phyloP scores from a whole-genome alignment of 2,113 vertebrate genomes.

The Xenus cinereus region DNA sequence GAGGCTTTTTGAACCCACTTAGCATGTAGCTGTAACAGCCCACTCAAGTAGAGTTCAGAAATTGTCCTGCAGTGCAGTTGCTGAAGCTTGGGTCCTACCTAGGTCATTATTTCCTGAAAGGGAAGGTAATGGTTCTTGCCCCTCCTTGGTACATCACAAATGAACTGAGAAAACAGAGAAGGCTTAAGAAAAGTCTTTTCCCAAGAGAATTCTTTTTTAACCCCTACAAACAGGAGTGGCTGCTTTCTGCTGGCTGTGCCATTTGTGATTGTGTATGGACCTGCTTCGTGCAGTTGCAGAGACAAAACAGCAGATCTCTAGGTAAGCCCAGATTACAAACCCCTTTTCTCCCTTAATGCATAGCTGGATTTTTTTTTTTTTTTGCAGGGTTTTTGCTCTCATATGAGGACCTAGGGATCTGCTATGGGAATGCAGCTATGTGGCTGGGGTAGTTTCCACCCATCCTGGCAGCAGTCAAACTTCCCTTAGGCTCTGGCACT shows the following conservation, averaged over 20 bases:
- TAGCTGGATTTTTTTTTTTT: background rate
- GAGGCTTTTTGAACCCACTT: background rate
- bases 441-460: background rate
- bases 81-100: background rate
- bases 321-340: background rate
- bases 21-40: background rate
- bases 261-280: rapidly evolving
- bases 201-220: background rate
- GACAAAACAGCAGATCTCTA: background rate
- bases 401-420: background rate
- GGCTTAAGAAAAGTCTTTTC: background rate
- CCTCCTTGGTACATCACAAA: background rate
- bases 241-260: background rate
- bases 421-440: background rate
- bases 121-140: background rate
- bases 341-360: background rate
- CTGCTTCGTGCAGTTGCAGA: background rate
- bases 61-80: background rate
- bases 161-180: background rate
- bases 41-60: background rate
- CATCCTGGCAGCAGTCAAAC: background rate
- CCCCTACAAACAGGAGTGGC: background rate
- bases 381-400: background rate
- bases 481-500: background rate
- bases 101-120: background rate